Evolutionary conservation across 2,797 vertebrate genomes (phyloP).

Genomic region (Vespertilio murinus): DNA sequence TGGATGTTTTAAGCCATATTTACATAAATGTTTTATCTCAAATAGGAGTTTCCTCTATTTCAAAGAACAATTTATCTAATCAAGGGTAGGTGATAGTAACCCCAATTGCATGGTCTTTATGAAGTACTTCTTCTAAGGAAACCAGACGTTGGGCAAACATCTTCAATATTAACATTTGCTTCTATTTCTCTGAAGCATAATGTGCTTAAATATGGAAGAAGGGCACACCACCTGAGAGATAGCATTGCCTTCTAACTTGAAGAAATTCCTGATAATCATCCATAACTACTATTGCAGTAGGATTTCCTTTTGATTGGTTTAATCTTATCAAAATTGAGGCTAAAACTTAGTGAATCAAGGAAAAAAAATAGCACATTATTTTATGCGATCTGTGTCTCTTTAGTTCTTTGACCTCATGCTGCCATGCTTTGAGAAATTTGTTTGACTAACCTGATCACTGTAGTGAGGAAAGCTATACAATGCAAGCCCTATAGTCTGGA

Average conservation of each 20-base stretch:
- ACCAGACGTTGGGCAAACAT: too few species aligned
- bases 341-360: background rate
- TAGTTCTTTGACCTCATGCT: background rate
- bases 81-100: background rate
- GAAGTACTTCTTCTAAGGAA: background rate
- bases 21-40: background rate
- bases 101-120: background rate
- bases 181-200: background rate
- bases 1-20: background rate
- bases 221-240: background rate
- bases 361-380: background rate
- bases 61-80: background rate
- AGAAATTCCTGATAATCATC: background rate
- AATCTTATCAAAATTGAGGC: background rate
- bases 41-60: background rate
- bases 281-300: background rate
- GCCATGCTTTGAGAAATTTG: background rate
- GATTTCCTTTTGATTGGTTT: background rate
- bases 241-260: background rate
- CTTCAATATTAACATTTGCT: background rate
- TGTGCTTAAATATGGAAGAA: background rate
- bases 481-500: background rate
- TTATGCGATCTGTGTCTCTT: background rate
- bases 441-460: background rate
- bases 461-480: background rate